Base-by-base conservation (phyloP, 2,888 invertebrate species). In the Agelastica alni region DNA sequence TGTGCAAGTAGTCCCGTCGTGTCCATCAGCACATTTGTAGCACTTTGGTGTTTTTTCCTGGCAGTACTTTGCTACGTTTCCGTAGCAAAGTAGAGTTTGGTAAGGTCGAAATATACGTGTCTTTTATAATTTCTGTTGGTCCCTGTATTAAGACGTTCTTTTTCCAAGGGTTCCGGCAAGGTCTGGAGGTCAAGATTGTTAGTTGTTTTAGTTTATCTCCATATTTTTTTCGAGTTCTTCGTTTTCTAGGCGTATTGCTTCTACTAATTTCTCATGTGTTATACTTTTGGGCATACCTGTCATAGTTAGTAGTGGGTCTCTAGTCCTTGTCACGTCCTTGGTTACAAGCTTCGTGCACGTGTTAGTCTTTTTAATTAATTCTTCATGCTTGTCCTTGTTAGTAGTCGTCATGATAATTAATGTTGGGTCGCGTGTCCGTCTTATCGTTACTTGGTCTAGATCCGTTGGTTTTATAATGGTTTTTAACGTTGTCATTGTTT, bases 41-140 rank as follows among this genome's bases (percentile, higher is more conserved):
- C 59, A 56, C 1, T 9, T 30, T 3, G 9, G 3, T 2, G 18
- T 9, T 5, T 3, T 7, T 1, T 39, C 47, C 7, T 14, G 14
- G 20, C 52, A 58, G 7, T 39, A 36, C n/a, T 44, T 54, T 0
- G 39, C 7, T 1, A 46, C 32, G 13, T 58, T 53, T 2, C 58
- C 51, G 7, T 43, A 55, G 2, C 48, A n/a, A 22, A 5, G 2
- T 22, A 22, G 2, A 7, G 9, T 2, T 22, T 22, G 1, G 22
- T 22, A 1, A 22, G 2, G 2, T 22, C 22, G 9, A 2, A 22
- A 9, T 22, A 22, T 1, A 22, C 2, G 2, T 22, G 22, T 22
- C 22, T 18, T 46, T 36, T 9, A 46, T 36, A 12, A 3, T 7
- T 2, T 13, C 22, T 5, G 36, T 1, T 0, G 22, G 13, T 4